These are phyloP conservation scores for Pollenia angustigena DNA, from an alignment of 2,888 invertebrate genomes.

Conservation along the genomic window DNA sequence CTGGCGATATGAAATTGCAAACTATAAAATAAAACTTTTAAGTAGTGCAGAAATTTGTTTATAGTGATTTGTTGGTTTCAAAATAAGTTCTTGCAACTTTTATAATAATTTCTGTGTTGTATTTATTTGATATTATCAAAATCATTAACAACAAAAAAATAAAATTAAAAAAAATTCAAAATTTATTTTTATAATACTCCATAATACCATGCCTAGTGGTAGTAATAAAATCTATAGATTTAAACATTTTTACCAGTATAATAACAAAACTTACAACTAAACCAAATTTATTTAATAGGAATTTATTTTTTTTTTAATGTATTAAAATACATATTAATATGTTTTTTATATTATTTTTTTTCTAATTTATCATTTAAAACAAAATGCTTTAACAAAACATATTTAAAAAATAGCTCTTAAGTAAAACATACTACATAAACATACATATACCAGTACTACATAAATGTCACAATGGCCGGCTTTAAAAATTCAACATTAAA, in stretches of 20 bases:
- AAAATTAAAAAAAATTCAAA: too few relatives aligned
- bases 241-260: not conserved
- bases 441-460: too few relatives aligned
- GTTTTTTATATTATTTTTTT: too few relatives aligned
- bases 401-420: slow-evolving; percentile 18
- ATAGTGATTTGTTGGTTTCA: too few relatives aligned
- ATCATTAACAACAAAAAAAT: too few relatives aligned
- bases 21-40: too few relatives aligned
- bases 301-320: slow-evolving; percentile 45
- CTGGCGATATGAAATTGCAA: too few relatives aligned
- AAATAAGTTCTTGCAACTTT: too few relatives aligned
- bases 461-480: slow-evolving; percentile 64
- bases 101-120: not conserved
- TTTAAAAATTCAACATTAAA: slow-evolving; percentile 52
- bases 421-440: slow-evolving; percentile 7
- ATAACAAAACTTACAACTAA: slow-evolving; percentile 63
- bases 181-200: too few relatives aligned
- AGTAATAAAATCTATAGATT: not conserved
- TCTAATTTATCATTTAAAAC: slow-evolving; percentile 33
- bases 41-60: too few relatives aligned
- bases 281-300: slow-evolving; percentile 64
- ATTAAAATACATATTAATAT: slow-evolving; percentile 29
- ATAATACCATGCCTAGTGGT: not conserved
- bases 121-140: not conserved
- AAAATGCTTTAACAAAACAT: not conserved